Base-by-base conservation (phyloP, 2,888 invertebrate species). In the Cacoxenus indagator region DNA sequence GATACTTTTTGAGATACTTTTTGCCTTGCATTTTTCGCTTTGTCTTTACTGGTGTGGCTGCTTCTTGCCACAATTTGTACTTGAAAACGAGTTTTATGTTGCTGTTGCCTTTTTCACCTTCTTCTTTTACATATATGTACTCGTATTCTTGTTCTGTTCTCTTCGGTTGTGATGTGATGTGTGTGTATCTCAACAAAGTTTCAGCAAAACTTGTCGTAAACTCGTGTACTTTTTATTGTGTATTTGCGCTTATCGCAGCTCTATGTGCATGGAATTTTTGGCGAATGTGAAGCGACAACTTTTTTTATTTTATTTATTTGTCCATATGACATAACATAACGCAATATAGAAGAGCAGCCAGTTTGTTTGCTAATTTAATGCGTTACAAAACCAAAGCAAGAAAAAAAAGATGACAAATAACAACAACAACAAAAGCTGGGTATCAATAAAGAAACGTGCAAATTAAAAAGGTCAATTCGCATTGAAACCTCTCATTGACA, bases 301-400 rank as follows among this genome's bases (percentile, higher is more conserved):
- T 31, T 5, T 1, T 31, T 31, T 31, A 9, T 8, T 1, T 31
- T n/a, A n/a, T 31, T 31, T 31, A 9, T 31, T 31, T 31, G 31
- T 31, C 5, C 9, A 9, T 9, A 31, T 31, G 31, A 31, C 31
- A 9, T 31, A 31, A 31, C 31, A 31, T 9, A 31, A 31, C 31
- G 1, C 31, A 8, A 31, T 8, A 9, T 9, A 31, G 9, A 31
- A 31, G 9, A 31, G 31, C 29, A 59, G 26, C 57, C 22, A 59
- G 17, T 8, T 59, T 59, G 19, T 59, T 59, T 54, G 29, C 31
- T 59, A 59, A 59, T 59, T 59, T 59, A 8, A 31, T 57, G 29
- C 14, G n/a, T 17, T 0, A 22, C n/a, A 51, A 19, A 51, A 22
- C 19, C 2, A 22, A 5, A 51, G 51, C n/a, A 19, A 17, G 4